These are phyloP conservation scores for Apteryx mantelli DNA, from an alignment of 2,113 vertebrate genomes.

Conservation along the genomic window DNA sequence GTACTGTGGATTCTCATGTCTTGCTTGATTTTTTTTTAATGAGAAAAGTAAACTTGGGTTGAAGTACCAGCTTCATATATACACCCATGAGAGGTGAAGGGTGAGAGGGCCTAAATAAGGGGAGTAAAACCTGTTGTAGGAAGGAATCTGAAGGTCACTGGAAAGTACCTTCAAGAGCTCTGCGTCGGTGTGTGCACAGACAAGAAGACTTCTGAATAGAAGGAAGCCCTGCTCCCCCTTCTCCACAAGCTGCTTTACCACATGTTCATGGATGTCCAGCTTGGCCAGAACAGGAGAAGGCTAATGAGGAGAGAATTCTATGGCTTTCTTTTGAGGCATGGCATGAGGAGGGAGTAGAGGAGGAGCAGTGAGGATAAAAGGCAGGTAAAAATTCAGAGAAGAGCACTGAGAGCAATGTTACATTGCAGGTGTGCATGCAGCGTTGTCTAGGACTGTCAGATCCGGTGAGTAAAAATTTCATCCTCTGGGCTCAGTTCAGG, in stretches of 20 bases:
- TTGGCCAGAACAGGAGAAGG: neutral
- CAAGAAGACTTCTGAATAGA: neutral
- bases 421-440: neutral
- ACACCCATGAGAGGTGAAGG: neutral
- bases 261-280: neutral
- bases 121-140: neutral
- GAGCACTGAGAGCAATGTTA: neutral
- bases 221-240: neutral
- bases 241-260: neutral
- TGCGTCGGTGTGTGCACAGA: neutral
- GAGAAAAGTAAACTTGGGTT: neutral
- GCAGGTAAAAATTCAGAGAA: neutral
- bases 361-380: neutral
- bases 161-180: neutral
- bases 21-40: neutral
- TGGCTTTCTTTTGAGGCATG: neutral
- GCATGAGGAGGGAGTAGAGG: neutral
- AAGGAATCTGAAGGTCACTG: neutral
- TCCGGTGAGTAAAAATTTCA: neutral
- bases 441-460: neutral
- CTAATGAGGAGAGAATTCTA: neutral
- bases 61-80: neutral
- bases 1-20: neutral
- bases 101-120: neutral
- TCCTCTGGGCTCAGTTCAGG: neutral